phyloP scores from a whole-genome alignment of 2,797 vertebrate species.

The Taeniopygia guttata region DNA sequence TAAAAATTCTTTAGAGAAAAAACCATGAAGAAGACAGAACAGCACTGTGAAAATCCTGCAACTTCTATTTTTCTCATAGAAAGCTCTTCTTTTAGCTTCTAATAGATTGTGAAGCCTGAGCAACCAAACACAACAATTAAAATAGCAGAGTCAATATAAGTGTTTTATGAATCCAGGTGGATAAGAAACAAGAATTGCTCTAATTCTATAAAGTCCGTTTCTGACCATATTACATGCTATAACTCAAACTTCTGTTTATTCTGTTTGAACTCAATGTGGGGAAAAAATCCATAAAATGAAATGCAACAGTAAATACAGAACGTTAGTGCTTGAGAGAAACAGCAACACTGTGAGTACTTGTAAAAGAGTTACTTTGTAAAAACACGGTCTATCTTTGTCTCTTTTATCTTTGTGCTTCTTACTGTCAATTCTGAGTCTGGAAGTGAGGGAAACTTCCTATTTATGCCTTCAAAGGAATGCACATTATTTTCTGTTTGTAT shows the following conservation, averaged over 20 bases:
- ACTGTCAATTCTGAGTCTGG: background rate
- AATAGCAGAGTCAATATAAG: background rate
- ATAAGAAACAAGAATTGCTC: slow-evolving; percentile 32
- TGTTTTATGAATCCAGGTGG: slow-evolving; percentile 27
- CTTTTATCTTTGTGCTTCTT: background rate
- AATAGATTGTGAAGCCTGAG: background rate
- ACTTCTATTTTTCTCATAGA: background rate
- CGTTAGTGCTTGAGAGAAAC: background rate
- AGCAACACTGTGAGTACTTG: background rate
- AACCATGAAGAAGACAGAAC: background rate
- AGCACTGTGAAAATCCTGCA: background rate
- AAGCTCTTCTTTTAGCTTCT: background rate
- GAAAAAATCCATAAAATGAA: slow-evolving; percentile 46
- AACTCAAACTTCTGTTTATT: slow-evolving; percentile 28
- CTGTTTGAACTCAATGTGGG: background rate
- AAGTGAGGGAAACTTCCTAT: background rate
- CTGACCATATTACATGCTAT: background rate
- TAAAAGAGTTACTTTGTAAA: background rate
- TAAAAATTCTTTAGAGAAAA: background rate
- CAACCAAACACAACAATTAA: background rate
- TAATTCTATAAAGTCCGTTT: background rate
- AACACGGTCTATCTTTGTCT: background rate
- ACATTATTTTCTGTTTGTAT: background rate
- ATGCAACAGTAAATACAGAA: slow-evolving; percentile 25
- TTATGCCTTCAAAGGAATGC: background rate